Base-by-base conservation (phyloP, 2,113 vertebrate species). In the Varanus komodoensis region DNA sequence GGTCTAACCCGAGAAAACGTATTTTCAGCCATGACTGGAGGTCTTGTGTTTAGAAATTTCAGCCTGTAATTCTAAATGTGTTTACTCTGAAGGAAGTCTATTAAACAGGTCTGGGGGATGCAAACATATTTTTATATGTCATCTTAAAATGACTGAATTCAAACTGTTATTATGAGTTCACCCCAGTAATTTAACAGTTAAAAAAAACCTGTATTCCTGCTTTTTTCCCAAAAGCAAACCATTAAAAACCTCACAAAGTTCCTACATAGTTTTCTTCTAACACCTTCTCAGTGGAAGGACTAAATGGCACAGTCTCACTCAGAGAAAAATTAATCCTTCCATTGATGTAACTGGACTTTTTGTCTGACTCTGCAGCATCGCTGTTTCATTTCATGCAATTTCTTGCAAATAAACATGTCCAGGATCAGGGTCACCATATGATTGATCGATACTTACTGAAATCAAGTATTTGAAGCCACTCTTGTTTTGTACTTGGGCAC, bases 1-100 rank as follows among this genome's bases (percentile, higher is more conserved):
- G 90, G 4, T 90, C 95, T 93, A 92, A 90, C 34, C 83, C 94
- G 90, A 21, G 87, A 67, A 91, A 75, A 83, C 29, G 12, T 84
- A 1, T 86, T 73, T 80, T 78, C 4, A 64, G 34, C 12, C 0
- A 12, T 23, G 0, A 0, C 0, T 54, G 0, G 15, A 57, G 79
- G 68, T 81, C 7, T 69, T 89, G 57, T 21, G 17, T 64, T 4
- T 0, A 38, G 83, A 64, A 69, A 81, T 57, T 44, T 73, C 1
- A 82, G 29, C 0, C 68, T n/a, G 50, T 61, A 19, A 44, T 67
- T 34, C 0, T 6, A 61, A 74, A 17, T n/a, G 3, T 9, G 14
- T 6, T 84, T 87, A 61, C 44, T 69, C 73, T 3, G 9, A 68
- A 78, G 73, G 25, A 68, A 52, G 4, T 48, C 23, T 17, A 84